Evolutionary conservation across 2,888 invertebrate genomes (phyloP), one percentile per base, ranked within the genome.

Genomic region (Hesperia comma): DNA sequence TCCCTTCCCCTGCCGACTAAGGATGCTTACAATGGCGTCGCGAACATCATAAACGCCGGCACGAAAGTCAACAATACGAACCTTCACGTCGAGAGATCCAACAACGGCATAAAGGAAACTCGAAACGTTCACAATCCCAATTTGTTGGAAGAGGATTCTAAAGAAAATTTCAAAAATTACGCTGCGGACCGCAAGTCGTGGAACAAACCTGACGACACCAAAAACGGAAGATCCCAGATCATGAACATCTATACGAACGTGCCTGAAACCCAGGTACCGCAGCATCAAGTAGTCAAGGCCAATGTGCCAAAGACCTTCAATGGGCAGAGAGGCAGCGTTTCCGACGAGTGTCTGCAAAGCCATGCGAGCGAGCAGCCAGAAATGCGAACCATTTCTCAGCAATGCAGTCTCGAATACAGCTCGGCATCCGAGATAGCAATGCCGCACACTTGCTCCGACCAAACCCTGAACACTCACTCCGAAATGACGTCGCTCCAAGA

Each of bases 1-100:
- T 93, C 93, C 0, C 70, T 91, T n/a, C 94, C 94, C 0, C 77
- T 93, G 56, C 92, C 94, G 0, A 84, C 86, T 0, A 87, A 82
- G 69, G 90, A 90, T 61, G 90, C 88, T 6, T 94, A 93, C 73
- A 92, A 90, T 68, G 93, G 93, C 61, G 86, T 94, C 56, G 92
- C 94, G 0, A 94, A 93, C 72, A 94, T 96, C 17, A 94, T 96
- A 68, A 95, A 95, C 68, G 93, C 95, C 0, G 95, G 96, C 46
- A 95, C 95, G 2, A 97, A 97, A 88, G 95, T 96, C 0, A 96
- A 97, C 78, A 97, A 97, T 71, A 96, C 96, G 0, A 97, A 97
- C 80, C 94, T 97, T 71, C 96, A 96, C 76, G 95, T 95, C 0
- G 95, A 96, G 75, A 85, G 93, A 69, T 82, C 86, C 0, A 90